Percentiles rank a stretch among this genome's conserved stretches.
phyloP scores from a whole-genome alignment of 2,797 vertebrate species.

The Spatula clypeata region DNA sequence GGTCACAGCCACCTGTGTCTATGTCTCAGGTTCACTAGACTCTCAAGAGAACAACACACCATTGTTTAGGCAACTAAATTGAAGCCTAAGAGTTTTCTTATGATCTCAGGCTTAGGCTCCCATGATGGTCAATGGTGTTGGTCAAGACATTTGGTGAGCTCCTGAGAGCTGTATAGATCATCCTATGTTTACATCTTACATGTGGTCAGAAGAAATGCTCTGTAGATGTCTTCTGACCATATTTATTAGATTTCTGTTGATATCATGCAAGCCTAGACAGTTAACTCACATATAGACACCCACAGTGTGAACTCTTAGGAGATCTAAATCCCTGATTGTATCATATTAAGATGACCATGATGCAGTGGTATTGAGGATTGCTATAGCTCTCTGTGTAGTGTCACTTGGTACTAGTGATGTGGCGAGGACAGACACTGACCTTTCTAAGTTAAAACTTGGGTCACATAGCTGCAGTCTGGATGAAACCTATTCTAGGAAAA shows the following conservation, averaged over 20 bases:
- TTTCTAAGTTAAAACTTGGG: not conserved
- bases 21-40: not conserved
- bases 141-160: not conserved
- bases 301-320: not conserved
- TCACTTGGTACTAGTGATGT: not conserved
- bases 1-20: not conserved
- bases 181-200: not conserved
- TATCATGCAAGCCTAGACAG: not conserved
- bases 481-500: not conserved
- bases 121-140: not conserved
- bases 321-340: not conserved
- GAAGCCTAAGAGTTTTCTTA: not conserved
- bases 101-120: not conserved
- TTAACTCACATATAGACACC: not conserved
- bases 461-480: not conserved
- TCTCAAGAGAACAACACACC: not conserved
- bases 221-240: not conserved
- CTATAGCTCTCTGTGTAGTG: fast-evolving
- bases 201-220: not conserved
- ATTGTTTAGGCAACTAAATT: not conserved
- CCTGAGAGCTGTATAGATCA: not conserved
- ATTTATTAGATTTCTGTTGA: not conserved
- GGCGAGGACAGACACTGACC: not conserved
- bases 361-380: not conserved
- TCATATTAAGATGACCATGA: not conserved